These are phyloP conservation scores for Premnoplex brunnescens DNA, from an alignment of 2,797 vertebrate species.

Conservation along the genomic window DNA sequence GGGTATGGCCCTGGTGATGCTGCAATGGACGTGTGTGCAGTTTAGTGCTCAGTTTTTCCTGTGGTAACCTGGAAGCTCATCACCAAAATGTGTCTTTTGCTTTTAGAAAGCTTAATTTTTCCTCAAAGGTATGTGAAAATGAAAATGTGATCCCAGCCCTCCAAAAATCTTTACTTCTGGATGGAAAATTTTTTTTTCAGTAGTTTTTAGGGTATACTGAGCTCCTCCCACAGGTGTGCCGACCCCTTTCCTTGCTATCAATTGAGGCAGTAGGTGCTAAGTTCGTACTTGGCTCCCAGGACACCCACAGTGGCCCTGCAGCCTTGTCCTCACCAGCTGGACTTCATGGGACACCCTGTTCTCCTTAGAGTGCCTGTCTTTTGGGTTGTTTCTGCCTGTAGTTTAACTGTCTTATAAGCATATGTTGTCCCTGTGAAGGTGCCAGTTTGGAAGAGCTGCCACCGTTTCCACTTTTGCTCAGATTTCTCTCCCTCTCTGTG, in stretches of 20 bases:
- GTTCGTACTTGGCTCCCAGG: not conserved
- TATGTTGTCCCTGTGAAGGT: not conserved
- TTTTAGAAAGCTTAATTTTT: not conserved
- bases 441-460: not conserved
- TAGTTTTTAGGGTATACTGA: not conserved
- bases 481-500: not conserved
- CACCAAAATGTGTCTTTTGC: not conserved
- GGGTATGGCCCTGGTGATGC: not conserved
- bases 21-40: rapidly evolving
- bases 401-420: not conserved
- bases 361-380: not conserved
- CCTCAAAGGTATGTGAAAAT: not conserved
- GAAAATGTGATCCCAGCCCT: not conserved
- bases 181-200: not conserved
- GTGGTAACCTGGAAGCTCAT: not conserved
- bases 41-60: not conserved
- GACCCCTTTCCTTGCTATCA: not conserved
- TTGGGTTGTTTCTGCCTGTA: not conserved
- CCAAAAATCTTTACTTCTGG: not conserved
- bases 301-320: not conserved
- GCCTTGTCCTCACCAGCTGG: not conserved
- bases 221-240: not conserved
- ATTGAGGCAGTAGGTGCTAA: not conserved
- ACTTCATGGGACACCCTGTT: not conserved
- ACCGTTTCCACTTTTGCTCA: not conserved